phyloP scores from a whole-genome alignment of 2,113 vertebrate species.

The Aegotheles bennettii region DNA sequence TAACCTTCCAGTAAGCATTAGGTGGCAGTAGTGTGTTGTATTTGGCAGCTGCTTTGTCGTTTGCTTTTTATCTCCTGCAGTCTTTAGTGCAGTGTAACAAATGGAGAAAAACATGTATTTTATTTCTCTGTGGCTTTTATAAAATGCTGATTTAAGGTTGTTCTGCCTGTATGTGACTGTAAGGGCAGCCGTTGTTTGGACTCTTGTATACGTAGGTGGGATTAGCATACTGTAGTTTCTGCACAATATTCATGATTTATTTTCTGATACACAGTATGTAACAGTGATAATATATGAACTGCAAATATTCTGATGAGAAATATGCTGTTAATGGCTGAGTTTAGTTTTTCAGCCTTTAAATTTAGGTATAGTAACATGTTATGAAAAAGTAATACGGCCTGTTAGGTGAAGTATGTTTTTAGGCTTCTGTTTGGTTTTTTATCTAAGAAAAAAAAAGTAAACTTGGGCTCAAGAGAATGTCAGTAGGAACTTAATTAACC shows the following conservation, averaged over 20 bases:
- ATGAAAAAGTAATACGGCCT: not conserved
- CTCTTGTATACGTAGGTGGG: not conserved
- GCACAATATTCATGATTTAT: not conserved
- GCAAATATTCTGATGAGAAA: not conserved
- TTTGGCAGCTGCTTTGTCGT: constrained; percentile 62
- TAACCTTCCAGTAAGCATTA: constrained; percentile 73
- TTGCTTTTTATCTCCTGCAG: not conserved
- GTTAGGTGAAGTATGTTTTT: not conserved
- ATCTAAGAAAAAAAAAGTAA: not conserved
- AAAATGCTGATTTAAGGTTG: not conserved
- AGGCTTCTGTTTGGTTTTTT: not conserved
- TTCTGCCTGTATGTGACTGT: not conserved
- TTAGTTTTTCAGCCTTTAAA: constrained; percentile 8
- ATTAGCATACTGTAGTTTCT: not conserved
- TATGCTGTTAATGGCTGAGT: not conserved
- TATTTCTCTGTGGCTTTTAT: not conserved
- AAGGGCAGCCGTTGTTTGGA: not conserved
- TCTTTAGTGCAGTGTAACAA: not conserved
- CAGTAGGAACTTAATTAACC: constrained; percentile 31
- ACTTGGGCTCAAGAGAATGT: not conserved
- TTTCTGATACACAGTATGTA: not conserved
- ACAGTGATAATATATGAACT: not conserved
- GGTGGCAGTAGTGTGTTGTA: constrained; percentile 88
- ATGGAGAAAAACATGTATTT: not conserved
- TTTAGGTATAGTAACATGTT: too few relatives aligned